These are phyloP conservation scores for Deilephila porcellus DNA, from an alignment of 2,888 invertebrate species.

Conservation along the genomic window DNA sequence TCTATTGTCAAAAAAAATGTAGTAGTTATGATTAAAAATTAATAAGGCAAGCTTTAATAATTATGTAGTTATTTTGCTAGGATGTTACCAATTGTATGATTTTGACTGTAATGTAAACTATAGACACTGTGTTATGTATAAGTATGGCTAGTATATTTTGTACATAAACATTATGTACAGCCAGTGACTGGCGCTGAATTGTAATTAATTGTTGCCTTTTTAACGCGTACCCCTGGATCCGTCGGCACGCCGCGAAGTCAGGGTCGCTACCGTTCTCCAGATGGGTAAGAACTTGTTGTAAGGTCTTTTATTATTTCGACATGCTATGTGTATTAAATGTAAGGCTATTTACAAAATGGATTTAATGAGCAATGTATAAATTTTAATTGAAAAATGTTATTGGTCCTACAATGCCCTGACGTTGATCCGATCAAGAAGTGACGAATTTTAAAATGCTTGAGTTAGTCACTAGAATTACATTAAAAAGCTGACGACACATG, in stretches of 20 bases:
- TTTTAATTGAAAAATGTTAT: background rate
- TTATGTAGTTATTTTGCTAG: no score
- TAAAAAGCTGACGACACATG: background rate
- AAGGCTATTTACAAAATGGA: no score
- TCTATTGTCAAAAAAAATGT: no score
- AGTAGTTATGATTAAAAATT: no score
- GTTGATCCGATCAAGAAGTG: no score
- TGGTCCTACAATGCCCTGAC: background rate
- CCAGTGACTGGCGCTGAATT: conserved; percentile 69
- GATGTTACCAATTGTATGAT: no score
- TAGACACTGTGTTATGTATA: background rate
- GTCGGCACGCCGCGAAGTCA: conserved; percentile 85
- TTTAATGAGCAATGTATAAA: no score
- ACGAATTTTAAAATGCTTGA: no score
- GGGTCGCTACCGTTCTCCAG: conserved; percentile 90
- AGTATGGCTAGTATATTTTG: conserved; percentile 8
- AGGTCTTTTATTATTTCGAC: conserved; percentile 17
- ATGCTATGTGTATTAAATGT: background rate
- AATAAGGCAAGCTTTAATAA: no score
- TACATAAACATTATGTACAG: background rate
- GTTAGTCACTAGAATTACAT: background rate
- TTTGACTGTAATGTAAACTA: no score
- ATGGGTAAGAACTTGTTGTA: conserved; percentile 83
- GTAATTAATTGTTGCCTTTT: conserved; percentile 84
- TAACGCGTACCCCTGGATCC: conserved; percentile 82